These are phyloP conservation scores for Pseudopipra pipra DNA, from an alignment of 2,113 vertebrate species.

Conservation along the genomic window DNA sequence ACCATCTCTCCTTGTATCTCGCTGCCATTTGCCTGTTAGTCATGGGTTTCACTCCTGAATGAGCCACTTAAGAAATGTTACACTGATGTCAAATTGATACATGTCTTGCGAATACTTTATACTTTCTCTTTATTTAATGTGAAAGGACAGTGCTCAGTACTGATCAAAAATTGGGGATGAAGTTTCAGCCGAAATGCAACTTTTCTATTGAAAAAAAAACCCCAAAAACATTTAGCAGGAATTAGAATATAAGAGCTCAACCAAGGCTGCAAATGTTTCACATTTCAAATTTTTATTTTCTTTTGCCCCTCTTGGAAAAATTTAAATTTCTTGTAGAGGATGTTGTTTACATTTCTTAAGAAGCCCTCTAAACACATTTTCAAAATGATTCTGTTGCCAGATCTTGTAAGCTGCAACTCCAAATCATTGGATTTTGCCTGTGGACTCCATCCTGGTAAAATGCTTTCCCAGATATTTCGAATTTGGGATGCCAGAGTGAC, in stretches of 20 bases:
- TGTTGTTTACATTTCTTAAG: neutral
- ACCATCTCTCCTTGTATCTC: conserved; percentile 52
- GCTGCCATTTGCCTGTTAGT: conserved; percentile 63
- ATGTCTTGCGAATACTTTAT: conserved; percentile 44
- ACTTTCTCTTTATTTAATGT: conserved; percentile 38
- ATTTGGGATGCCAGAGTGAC: neutral
- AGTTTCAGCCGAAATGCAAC: neutral
- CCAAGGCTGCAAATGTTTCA: neutral
- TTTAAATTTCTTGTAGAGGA: neutral
- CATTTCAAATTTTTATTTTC: neutral
- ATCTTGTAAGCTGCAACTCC: neutral
- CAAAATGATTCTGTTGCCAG: neutral
- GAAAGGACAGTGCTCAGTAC: neutral
- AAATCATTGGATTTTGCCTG: neutral
- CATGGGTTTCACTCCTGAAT: conserved; percentile 52
- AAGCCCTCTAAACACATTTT: neutral
- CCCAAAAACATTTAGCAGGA: neutral
- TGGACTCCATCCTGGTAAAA: neutral
- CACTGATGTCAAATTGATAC: conserved; percentile 62
- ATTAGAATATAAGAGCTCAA: neutral
- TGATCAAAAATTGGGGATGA: neutral
- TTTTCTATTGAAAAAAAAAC: neutral
- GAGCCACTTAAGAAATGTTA: conserved; percentile 57
- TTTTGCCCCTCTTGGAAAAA: neutral
- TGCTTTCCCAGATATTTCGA: neutral